Evolutionary conservation across 2,888 invertebrate species (phyloP).

Genomic region (Tinea pellionella): DNA sequence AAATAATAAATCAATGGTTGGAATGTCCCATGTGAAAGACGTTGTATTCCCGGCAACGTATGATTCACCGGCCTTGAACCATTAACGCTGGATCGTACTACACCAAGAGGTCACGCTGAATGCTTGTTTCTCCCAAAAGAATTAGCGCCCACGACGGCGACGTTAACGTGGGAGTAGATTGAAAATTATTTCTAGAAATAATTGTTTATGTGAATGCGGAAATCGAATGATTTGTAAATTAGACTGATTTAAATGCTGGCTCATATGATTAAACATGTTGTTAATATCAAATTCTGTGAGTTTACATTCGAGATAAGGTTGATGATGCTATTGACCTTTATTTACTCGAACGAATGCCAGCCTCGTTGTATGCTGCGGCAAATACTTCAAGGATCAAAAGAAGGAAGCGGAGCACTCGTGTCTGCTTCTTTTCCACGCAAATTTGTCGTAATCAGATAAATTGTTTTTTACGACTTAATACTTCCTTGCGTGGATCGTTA

Average conservation of each 20-base stretch:
- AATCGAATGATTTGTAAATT: neutral
- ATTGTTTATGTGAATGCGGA: neutral
- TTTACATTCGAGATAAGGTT: neutral
- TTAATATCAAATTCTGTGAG: neutral
- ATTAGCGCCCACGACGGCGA: neutral
- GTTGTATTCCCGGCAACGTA: constrained; percentile 46
- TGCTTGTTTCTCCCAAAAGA: constrained; percentile 5
- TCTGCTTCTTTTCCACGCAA: constrained; percentile 46
- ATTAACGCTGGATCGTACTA: constrained; percentile 36
- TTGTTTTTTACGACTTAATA: constrained; percentile 37
- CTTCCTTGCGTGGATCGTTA: constrained; percentile 37
- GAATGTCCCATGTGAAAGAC: constrained; percentile 38
- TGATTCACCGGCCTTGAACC: constrained; percentile 54
- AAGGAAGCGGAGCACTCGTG: constrained; percentile 24
- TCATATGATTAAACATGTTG: neutral
- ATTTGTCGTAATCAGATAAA: constrained; percentile 51
- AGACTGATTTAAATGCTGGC: neutral
- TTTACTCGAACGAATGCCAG: neutral
- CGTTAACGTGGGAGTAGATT: neutral
- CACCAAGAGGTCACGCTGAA: constrained; percentile 22
- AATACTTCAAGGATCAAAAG: constrained; percentile 47
- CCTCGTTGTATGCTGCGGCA: neutral
- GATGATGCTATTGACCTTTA: constrained; percentile 5
- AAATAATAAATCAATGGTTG: too few species aligned
- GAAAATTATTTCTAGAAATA: neutral